A percentile compares a stretch with the other conserved stretches of the same genome.
phyloP scores from a whole-genome alignment of 1,140 invertebrate genomes.

The Euglossa dilemma region DNA sequence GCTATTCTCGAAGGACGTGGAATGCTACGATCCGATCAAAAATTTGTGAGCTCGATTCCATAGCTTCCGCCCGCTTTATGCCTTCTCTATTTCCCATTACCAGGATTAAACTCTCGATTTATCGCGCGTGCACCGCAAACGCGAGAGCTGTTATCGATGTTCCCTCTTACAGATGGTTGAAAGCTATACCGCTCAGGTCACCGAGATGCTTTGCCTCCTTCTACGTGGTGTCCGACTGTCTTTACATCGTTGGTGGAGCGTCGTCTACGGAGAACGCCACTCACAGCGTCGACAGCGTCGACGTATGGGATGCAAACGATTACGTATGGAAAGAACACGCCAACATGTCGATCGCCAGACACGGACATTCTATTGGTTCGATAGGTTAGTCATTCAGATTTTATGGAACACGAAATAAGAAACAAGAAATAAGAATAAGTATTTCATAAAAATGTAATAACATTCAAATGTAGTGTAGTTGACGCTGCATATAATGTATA shows the following conservation, averaged over 20 bases:
- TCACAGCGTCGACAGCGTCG: constrained; percentile 83
- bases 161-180: constrained; percentile 83
- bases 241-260: constrained; percentile 85
- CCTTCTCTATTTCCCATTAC: neutral
- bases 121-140: neutral
- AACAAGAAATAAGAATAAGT: too few relatives aligned
- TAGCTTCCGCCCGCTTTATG: neutral
- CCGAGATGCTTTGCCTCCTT: constrained; percentile 83
- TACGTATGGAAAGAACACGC: constrained; percentile 82
- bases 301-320: constrained; percentile 83
- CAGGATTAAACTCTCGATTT: constrained; percentile 31
- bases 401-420: too few relatives aligned
- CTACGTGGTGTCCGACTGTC: constrained; percentile 83
- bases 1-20: constrained; percentile 83
- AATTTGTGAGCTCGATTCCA: constrained; percentile 81
- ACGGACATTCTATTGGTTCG: constrained; percentile 84
- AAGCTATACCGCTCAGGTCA: constrained; percentile 78
- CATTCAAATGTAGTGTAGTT: too few relatives aligned
- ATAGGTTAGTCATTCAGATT: constrained; percentile 79
- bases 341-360: constrained; percentile 84
- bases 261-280: constrained; percentile 83
- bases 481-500: neutral
- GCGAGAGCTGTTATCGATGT: neutral
- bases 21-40: constrained; percentile 84
- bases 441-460: too few relatives aligned